Percentiles rank a stretch among this genome's conserved stretches.
Evolutionary conservation across 2,113 vertebrate genomes (phyloP).

Genomic region (Ameiurus melas): DNA sequence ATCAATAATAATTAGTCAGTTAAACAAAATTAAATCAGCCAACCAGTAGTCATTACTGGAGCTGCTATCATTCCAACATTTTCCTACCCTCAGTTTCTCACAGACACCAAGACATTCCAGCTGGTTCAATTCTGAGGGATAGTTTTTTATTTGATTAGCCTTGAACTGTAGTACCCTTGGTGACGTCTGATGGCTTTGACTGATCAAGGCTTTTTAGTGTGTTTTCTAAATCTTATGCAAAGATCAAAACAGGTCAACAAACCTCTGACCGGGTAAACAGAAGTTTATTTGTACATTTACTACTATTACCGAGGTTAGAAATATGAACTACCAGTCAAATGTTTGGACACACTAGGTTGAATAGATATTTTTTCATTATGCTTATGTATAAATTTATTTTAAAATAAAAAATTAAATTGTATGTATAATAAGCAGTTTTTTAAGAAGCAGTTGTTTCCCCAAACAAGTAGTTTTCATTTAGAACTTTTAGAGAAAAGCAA

Average conservation of each 20-base stretch:
- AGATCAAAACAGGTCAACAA: conserved; percentile 4
- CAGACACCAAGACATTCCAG: neutral
- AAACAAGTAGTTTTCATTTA: neutral
- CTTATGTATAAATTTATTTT: neutral
- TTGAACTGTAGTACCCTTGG: too few relatives aligned
- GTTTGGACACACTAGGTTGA: neutral
- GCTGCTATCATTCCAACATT: neutral
- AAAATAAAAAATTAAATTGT: neutral
- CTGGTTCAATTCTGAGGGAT: neutral
- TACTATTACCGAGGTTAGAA: neutral
- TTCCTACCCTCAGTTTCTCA: neutral
- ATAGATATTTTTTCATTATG: too few relatives aligned
- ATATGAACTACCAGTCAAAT: neutral
- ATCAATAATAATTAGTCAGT: neutral
- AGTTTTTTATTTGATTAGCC: neutral
- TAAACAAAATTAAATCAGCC: neutral
- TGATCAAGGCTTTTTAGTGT: neutral
- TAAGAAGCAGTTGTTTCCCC: neutral
- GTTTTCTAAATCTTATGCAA: neutral
- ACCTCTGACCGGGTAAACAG: neutral
- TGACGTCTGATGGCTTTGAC: neutral
- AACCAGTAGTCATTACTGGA: neutral
- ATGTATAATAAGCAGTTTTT: neutral
- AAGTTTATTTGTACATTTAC: neutral
- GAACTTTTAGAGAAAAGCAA: neutral